These are phyloP conservation scores for Lasioglossum marginatum DNA, from an alignment of 2,888 invertebrate genomes.

Conservation along the genomic window DNA sequence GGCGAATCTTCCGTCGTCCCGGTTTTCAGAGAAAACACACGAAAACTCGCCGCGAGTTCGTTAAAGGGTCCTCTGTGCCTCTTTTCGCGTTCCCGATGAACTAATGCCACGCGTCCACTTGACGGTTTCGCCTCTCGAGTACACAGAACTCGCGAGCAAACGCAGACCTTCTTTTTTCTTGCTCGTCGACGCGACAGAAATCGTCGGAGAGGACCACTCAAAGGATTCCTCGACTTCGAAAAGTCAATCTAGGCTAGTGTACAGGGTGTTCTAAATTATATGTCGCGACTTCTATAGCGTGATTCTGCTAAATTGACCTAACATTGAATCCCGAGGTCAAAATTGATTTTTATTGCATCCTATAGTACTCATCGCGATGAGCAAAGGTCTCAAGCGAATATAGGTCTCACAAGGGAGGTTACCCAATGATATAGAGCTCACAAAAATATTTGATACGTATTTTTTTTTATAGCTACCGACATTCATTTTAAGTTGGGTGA, in stretches of 20 bases:
- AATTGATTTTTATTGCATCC: no score
- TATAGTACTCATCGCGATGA: no score
- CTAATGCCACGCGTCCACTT: slow-evolving; percentile 37
- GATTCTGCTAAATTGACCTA: no score
- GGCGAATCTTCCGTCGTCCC: slow-evolving; percentile 60
- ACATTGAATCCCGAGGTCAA: no score
- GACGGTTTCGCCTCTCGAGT: neutral
- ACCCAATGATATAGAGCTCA: no score
- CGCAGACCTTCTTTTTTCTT: neutral
- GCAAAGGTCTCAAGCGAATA: no score
- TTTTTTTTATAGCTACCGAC: no score
- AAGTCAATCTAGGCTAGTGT: neutral
- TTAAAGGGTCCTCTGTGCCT: slow-evolving; percentile 48
- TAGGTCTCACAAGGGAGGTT: no score
- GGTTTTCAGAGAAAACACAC: slow-evolving; percentile 66
- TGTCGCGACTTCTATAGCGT: no score
- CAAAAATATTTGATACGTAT: no score
- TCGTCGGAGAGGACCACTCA: neutral
- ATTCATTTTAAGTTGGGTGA: no score
- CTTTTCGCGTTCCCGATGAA: slow-evolving; percentile 26
- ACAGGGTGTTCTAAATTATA: neutral
- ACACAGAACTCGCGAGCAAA: neutral
- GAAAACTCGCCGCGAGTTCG: slow-evolving; percentile 56
- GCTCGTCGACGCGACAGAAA: neutral
- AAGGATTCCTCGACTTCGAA: neutral